Percentiles rank a stretch among this genome's conserved stretches.
phyloP scores from a whole-genome alignment of 1,140 invertebrate species.

The Chionoecetes opilio region DNA sequence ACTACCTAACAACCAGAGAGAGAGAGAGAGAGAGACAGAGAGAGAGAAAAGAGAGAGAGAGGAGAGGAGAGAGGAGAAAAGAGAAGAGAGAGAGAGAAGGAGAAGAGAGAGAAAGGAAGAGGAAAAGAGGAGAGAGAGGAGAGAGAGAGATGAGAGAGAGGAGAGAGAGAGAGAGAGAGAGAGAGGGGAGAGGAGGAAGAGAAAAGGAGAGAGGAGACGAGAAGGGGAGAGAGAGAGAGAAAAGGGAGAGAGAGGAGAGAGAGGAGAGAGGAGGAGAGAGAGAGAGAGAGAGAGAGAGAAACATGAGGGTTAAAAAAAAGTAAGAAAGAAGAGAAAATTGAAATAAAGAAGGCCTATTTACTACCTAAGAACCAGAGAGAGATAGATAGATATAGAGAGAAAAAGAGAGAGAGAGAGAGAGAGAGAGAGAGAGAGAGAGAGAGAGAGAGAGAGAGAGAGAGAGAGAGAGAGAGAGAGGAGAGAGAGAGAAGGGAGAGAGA shows the following conservation, averaged over 20 bases:
- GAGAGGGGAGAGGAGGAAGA: not conserved
- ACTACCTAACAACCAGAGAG: no score
- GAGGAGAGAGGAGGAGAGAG: not conserved
- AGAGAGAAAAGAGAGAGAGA: not conserved
- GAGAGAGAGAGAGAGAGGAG: slow-evolving; percentile 39
- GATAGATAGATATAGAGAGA: no score
- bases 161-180: not conserved
- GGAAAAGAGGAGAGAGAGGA: not conserved
- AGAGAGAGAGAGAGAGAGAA: slow-evolving; percentile 45
- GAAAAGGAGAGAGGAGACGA: not conserved
- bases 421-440: slow-evolving; percentile 38
- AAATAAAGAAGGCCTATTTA: no score
- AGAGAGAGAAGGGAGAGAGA: slow-evolving; percentile 48
- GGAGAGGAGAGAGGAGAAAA: not conserved
- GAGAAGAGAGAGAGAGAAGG: no score
- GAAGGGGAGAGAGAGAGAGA: no score
- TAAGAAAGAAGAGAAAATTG: not conserved
- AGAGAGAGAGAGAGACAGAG: not conserved
- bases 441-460: slow-evolving; percentile 18
- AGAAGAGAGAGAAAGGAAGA: not conserved
- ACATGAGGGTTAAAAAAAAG: not conserved
- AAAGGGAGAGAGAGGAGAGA: not conserved
- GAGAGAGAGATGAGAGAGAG: not conserved
- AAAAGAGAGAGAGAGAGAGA: not conserved
- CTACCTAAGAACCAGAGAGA: not conserved